phyloP scores from a whole-genome alignment of 2,113 vertebrate genomes.

The Leptosomus discolor region DNA sequence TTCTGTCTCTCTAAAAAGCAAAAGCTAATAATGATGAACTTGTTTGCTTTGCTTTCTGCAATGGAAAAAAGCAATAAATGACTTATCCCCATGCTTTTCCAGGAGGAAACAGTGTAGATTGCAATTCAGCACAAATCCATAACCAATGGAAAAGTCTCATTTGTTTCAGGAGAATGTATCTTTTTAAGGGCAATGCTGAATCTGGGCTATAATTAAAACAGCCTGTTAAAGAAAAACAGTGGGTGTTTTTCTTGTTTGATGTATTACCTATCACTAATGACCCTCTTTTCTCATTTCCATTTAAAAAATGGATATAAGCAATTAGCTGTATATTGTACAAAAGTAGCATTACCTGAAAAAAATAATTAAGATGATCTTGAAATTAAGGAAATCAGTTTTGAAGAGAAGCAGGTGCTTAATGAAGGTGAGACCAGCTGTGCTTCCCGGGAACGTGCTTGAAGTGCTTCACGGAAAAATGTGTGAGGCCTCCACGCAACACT shows the following conservation, averaged over 20 bases:
- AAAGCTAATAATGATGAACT: neutral
- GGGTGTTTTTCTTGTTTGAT: neutral
- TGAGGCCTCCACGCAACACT: neutral
- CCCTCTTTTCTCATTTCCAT: slow-evolving; percentile 10
- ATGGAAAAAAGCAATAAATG: neutral
- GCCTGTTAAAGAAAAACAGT: neutral
- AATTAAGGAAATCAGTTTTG: slow-evolving; percentile 62
- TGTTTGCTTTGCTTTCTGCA: slow-evolving; percentile 7
- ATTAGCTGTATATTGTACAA: slow-evolving; percentile 9
- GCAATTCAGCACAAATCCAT: neutral
- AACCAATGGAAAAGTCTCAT: neutral
- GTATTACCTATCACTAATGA: neutral
- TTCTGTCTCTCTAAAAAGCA: neutral
- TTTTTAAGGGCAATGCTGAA: neutral
- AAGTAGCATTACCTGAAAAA: slow-evolving; percentile 44
- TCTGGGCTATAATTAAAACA: neutral
- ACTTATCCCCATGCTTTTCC: neutral
- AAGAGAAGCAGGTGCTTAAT: slow-evolving; percentile 68
- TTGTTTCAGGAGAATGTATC: neutral
- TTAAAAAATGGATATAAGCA: neutral
- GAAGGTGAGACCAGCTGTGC: slow-evolving; percentile 60
- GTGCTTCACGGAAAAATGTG: neutral
- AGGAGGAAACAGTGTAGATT: neutral
- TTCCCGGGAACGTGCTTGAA: slow-evolving; percentile 12
- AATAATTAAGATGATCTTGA: slow-evolving; percentile 63